Evolutionary conservation across 2,797 vertebrate genomes (phyloP), one percentile per base, ranked within the genome.

Genomic region (Coilia nasus): DNA sequence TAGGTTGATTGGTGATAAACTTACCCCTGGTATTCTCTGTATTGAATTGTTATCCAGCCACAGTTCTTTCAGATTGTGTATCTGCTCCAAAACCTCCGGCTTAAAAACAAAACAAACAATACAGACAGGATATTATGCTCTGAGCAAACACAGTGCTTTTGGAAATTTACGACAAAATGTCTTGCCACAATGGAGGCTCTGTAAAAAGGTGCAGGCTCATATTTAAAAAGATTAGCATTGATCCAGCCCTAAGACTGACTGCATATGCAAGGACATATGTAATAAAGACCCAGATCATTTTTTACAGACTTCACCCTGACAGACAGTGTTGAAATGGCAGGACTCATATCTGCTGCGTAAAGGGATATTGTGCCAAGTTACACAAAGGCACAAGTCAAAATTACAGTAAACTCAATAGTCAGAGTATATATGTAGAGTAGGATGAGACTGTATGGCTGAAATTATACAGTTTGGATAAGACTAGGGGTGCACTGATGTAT

Each of bases 31-130:
- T 92, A 99, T 95, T 62, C 95, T 95, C 94, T 99, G 98, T 90
- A 99, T 94, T 84, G 98, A 97, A 91, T 99, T 99, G 91, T 98
- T 99, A 93, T 99, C 98, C 96, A 99, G 95, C 98, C 98, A 99
- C 87, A 99, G 85, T 91, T 99, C 98, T 92, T 94, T 98, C 1
- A 99, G 93, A 90, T 98, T 99, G 93, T 99, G 98, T 91, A 99
- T 97, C 95, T 99, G 98, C 89, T 99, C 98, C 88, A 99, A 93
- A 92, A 99, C 98, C 92, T 99, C 98, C 86, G 98, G 98, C 98
- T 78, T 99, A 86, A 87, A 87, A 85, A 46, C 83, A 41, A 60
- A 60, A 56, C 54, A 59, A 64, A 64, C n/a, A 25, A 31, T 28
- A 28, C 71, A 78, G 23, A 7, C 6, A 15, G 44, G 14, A 41